Evolutionary conservation across 2,113 vertebrate species (phyloP).

Genomic region (Mobula hypostoma): DNA sequence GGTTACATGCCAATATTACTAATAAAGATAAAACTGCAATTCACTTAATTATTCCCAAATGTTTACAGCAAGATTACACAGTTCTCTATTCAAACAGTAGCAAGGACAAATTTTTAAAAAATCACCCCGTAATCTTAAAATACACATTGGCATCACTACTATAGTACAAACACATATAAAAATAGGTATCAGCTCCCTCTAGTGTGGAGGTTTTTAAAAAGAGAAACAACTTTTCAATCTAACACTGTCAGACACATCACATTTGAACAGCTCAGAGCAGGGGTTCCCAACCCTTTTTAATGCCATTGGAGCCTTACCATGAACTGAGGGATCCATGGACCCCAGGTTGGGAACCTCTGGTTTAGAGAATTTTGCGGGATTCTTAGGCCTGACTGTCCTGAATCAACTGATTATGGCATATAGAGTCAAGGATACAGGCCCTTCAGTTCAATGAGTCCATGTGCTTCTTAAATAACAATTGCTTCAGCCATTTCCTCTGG

Average conservation of each 20-base stretch:
- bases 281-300: too few species aligned
- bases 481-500: too few species aligned
- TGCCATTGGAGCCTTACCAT: too few species aligned
- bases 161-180: neutral
- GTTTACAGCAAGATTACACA: neutral
- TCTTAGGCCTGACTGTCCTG: neutral
- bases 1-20: neutral
- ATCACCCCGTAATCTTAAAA: neutral
- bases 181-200: neutral
- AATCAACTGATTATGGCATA: neutral
- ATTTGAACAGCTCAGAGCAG: too few species aligned
- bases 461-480: too few species aligned
- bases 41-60: neutral
- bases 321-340: too few species aligned
- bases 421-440: too few species aligned
- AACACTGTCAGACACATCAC: neutral
- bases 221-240: neutral
- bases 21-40: neutral
- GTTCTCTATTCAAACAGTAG: neutral
- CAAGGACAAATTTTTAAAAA: neutral
- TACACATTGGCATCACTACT: neutral
- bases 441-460: too few species aligned
- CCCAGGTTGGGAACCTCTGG: too few species aligned
- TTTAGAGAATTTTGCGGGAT: neutral
- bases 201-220: neutral